These are phyloP conservation scores for Limnephilus rhombicus DNA, from an alignment of 2,888 invertebrate genomes.

Conservation along the genomic window DNA sequence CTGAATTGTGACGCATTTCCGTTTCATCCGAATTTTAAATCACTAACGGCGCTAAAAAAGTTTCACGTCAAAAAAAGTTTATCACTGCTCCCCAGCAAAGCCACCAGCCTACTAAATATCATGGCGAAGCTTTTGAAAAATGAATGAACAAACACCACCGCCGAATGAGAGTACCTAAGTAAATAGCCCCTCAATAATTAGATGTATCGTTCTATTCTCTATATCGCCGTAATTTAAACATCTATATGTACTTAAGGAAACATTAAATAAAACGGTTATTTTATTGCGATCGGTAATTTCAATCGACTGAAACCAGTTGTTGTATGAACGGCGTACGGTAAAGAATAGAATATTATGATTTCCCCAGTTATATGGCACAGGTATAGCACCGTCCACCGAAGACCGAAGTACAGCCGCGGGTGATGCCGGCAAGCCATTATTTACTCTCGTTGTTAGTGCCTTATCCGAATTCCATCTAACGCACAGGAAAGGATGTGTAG, in stretches of 20 bases:
- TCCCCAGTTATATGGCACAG: not conserved
- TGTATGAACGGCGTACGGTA: not conserved
- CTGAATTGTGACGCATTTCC: no score
- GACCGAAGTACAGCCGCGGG: not conserved
- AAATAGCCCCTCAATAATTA: not conserved
- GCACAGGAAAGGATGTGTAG: conserved; percentile 25
- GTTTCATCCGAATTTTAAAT: no score
- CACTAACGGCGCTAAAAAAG: no score
- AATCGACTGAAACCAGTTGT: conserved; percentile 2
- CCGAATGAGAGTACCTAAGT: not conserved
- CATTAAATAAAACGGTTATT: conserved; percentile 24
- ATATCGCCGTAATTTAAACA: not conserved
- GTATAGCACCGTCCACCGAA: conserved; percentile 26
- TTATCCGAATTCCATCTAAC: conserved; percentile 54
- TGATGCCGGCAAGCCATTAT: conserved; percentile 40
- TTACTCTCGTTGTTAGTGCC: conserved; percentile 51
- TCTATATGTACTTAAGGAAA: conserved; percentile 10
- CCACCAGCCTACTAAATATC: no score
- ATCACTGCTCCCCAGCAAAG: no score
- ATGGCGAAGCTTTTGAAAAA: not conserved
- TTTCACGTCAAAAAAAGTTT: no score
- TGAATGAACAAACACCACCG: not conserved
- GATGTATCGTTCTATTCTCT: not conserved
- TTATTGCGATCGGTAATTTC: conserved; percentile 16
- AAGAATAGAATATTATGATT: conserved; percentile 13